These are phyloP conservation scores for Galeruca laticollis DNA, from an alignment of 2,888 invertebrate species.

Conservation along the genomic window DNA sequence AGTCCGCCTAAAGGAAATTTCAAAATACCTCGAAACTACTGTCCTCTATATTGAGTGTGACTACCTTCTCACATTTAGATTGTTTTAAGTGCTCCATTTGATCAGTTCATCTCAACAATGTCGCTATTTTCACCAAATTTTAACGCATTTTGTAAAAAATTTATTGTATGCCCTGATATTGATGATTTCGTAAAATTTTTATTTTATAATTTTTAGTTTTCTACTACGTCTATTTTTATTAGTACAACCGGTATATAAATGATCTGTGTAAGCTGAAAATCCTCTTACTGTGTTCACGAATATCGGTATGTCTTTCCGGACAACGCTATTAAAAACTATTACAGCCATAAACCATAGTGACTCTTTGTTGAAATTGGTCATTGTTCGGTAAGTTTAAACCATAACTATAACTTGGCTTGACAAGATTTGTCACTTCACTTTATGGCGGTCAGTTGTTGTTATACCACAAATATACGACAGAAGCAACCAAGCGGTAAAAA, in stretches of 20 bases:
- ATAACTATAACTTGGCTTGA: background rate
- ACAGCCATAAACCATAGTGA: background rate
- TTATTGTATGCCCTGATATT: too few species aligned
- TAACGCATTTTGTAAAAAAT: too few species aligned
- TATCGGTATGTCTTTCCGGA: background rate
- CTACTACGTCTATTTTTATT: too few species aligned
- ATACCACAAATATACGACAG: background rate
- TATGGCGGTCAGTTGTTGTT: background rate
- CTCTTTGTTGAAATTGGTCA: background rate
- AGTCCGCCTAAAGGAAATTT: too few species aligned
- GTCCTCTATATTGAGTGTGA: too few species aligned
- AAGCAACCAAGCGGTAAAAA: background rate
- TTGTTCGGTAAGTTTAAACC: background rate
- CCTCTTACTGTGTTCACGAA: background rate
- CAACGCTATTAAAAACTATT: background rate
- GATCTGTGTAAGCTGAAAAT: background rate
- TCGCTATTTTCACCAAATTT: too few species aligned
- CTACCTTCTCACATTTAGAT: too few species aligned
- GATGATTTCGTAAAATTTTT: too few species aligned
- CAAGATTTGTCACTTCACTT: conserved; percentile 5
- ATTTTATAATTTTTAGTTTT: too few species aligned
- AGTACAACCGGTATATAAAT: background rate
- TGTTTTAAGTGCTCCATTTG: too few species aligned
- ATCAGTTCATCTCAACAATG: too few species aligned
- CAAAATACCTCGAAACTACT: too few species aligned